Percentiles rank a stretch among this genome's conserved stretches.
Evolutionary conservation across 2,797 vertebrate genomes (phyloP).

Genomic region (Tapera naevia): DNA sequence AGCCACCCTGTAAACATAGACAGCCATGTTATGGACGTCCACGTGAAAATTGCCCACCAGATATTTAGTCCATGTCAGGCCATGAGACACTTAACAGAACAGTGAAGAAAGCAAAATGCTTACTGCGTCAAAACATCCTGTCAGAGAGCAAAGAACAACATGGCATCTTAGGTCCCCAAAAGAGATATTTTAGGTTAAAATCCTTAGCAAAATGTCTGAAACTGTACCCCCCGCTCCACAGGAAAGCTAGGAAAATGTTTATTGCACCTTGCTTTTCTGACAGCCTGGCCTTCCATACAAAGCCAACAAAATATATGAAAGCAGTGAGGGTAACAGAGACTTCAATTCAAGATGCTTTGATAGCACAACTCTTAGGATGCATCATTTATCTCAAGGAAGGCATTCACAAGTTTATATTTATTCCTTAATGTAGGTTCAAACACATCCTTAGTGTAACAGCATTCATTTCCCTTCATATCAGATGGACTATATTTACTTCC

Average conservation of each 20-base stretch:
- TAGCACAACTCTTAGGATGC: not conserved
- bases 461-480: not conserved
- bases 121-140: not conserved
- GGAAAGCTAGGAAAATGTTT: not conserved
- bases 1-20: fast-evolving
- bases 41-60: not conserved
- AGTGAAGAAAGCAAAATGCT: not conserved
- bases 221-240: not conserved
- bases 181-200: not conserved
- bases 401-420: not conserved
- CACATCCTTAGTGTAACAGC: fast-evolving
- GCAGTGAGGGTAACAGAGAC: not conserved
- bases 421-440: not conserved
- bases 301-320: not conserved
- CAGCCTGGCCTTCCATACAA: not conserved
- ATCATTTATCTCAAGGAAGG: not conserved
- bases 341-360: not conserved
- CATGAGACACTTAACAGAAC: not conserved
- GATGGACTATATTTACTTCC: not conserved
- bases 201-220: not conserved
- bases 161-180: not conserved
- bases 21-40: not conserved
- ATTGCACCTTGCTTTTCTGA: not conserved
- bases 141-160: not conserved
- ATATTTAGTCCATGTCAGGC: not conserved